Evolutionary conservation across 1,140 invertebrate genomes (phyloP).

Genomic region (Zaprionus lachaisei): DNA sequence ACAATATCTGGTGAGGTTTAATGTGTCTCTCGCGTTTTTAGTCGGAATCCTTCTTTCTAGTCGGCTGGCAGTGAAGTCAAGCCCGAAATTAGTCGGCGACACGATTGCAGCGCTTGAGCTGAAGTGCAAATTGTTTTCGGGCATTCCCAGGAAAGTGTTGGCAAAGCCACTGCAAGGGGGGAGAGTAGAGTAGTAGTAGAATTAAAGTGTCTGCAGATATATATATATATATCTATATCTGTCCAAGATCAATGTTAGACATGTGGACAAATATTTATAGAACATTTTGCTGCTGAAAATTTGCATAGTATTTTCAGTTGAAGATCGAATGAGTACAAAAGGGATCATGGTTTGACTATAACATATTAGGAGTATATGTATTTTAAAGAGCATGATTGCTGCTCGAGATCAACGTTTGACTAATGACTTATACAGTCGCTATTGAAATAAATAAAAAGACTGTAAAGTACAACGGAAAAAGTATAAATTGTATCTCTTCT

Average conservation of each 20-base stretch:
- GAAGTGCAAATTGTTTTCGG: conserved; percentile 47
- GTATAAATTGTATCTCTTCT: too few species aligned
- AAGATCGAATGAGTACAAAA: too few species aligned
- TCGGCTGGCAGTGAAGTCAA: conserved; percentile 62
- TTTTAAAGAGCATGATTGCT: too few species aligned
- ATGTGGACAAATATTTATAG: not conserved
- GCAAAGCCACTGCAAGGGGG: not conserved
- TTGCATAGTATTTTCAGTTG: not conserved
- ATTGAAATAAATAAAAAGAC: too few species aligned
- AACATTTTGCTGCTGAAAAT: not conserved
- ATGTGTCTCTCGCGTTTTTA: conserved; percentile 39
- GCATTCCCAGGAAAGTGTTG: conserved; percentile 36
- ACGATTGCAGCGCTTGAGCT: conserved; percentile 26
- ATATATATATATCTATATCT: not conserved
- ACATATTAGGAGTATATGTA: too few species aligned
- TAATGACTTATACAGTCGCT: too few species aligned
- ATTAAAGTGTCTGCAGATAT: not conserved
- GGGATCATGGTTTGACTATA: too few species aligned
- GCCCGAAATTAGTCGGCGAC: conserved; percentile 68
- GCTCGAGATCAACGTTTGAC: too few species aligned
- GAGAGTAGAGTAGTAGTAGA: rapidly evolving
- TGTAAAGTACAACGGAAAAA: too few species aligned
- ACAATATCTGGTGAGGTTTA: conserved; percentile 58
- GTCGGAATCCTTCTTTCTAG: conserved; percentile 64
- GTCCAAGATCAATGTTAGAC: conserved; percentile 30